These are phyloP conservation scores for Metridium senile DNA, from an alignment of 92 coral and sea anemone genomes.

Conservation along the genomic window DNA sequence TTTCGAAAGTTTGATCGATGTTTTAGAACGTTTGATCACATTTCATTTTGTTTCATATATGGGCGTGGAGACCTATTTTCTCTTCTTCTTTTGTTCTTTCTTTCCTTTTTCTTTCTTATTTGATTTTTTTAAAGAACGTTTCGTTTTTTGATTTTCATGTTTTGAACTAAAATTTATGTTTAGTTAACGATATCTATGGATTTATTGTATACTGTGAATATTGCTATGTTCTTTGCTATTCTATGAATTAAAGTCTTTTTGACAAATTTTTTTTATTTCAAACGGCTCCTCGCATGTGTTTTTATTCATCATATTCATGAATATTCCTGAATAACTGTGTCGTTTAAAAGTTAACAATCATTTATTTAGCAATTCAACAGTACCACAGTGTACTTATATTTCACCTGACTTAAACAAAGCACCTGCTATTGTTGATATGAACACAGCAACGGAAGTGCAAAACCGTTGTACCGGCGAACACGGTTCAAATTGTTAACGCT, in stretches of 20 bases:
- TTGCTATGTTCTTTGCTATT: background rate
- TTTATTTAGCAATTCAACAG: background rate
- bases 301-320: too few relatives aligned
- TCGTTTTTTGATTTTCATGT: background rate
- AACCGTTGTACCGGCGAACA: constrained; percentile 15
- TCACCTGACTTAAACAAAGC: constrained; percentile 7
- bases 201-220: too few relatives aligned
- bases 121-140: background rate
- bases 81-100: background rate
- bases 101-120: constrained; percentile 1
- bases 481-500: background rate
- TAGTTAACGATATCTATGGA: too few relatives aligned
- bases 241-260: background rate
- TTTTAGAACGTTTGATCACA: background rate
- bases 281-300: background rate
- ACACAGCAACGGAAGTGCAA: constrained; percentile 27
- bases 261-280: too few relatives aligned
- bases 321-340: background rate
- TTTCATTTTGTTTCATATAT: background rate
- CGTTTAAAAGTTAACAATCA: background rate
- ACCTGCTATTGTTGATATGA: constrained; percentile 13
- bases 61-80: background rate
- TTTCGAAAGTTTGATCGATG: background rate
- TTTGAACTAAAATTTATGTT: too few relatives aligned
- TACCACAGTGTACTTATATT: background rate